These are phyloP conservation scores for Drosophila hamatofila DNA, from an alignment of 2,888 invertebrate genomes.

Conservation along the genomic window DNA sequence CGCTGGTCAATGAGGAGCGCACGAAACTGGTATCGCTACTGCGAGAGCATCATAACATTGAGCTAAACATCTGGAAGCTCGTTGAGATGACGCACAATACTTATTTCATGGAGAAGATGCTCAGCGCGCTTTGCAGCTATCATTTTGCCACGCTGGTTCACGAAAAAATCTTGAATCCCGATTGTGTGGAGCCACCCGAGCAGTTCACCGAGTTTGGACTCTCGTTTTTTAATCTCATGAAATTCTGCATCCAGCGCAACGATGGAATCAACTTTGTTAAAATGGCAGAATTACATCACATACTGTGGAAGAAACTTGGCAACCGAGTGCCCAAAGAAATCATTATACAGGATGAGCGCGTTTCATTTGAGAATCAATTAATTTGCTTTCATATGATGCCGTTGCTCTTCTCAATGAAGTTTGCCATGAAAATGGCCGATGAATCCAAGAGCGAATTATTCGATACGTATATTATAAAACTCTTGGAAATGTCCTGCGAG, in stretches of 20 bases:
- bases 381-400: constrained; percentile 89
- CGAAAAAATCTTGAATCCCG: constrained; percentile 77
- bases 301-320: constrained; percentile 85
- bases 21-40: constrained; percentile 82
- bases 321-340: constrained; percentile 82
- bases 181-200: constrained; percentile 65
- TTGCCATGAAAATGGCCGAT: constrained; percentile 59
- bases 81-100: constrained; percentile 83
- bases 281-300: constrained; percentile 84
- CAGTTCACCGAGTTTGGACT: constrained; percentile 82
- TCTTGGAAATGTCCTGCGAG: constrained; percentile 88
- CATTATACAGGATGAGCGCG: constrained; percentile 81
- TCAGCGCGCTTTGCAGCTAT: constrained; percentile 74
- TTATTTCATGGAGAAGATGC: constrained; percentile 80
- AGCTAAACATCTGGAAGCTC: constrained; percentile 82
- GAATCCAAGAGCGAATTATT: constrained; percentile 84
- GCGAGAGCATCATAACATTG: constrained; percentile 81
- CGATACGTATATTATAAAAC: constrained; percentile 87
- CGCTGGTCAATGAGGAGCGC: constrained; percentile 85
- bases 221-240: constrained; percentile 84
- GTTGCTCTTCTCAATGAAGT: constrained; percentile 86
- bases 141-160: constrained; percentile 82
- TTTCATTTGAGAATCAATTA: constrained; percentile 87
- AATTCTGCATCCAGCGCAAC: constrained; percentile 82
- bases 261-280: constrained; percentile 83